phyloP scores from a whole-genome alignment of 1,140 invertebrate species.

The Brachionus rotundiformis region DNA sequence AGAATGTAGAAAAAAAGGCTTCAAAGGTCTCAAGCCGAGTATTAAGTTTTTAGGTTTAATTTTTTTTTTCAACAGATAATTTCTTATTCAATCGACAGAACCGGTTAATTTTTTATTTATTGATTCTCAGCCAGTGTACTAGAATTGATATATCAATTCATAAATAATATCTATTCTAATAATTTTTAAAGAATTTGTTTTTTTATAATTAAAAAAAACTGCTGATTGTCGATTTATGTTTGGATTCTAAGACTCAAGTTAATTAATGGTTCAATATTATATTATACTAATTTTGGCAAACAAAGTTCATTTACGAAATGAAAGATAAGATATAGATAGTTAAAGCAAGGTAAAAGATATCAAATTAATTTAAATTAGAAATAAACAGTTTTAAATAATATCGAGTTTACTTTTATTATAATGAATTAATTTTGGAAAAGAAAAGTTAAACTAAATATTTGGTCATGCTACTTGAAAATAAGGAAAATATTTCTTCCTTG shows the following conservation, averaged over 20 bases:
- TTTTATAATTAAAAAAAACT: slow-evolving; percentile 19
- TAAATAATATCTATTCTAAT: no score
- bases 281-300: background rate
- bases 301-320: background rate
- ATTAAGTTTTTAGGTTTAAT: background rate
- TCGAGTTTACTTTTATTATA: no score
- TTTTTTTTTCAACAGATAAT: background rate
- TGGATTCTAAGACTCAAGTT: background rate
- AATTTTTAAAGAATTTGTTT: slow-evolving; percentile 1
- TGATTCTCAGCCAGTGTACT: background rate
- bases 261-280: background rate
- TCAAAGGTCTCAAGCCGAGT: background rate
- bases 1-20: background rate
- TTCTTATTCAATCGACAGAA: background rate
- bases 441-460: no score
- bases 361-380: background rate
- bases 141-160: background rate
- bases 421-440: no score
- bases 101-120: background rate
- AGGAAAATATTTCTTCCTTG: no score
- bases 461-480: no score
- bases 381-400: no score
- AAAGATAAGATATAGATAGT: slow-evolving; percentile 10
- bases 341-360: no score
- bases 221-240: background rate